These are phyloP conservation scores for Zelostemma sp. DNA, from an alignment of 1,140 invertebrate species.

Conservation along the genomic window DNA sequence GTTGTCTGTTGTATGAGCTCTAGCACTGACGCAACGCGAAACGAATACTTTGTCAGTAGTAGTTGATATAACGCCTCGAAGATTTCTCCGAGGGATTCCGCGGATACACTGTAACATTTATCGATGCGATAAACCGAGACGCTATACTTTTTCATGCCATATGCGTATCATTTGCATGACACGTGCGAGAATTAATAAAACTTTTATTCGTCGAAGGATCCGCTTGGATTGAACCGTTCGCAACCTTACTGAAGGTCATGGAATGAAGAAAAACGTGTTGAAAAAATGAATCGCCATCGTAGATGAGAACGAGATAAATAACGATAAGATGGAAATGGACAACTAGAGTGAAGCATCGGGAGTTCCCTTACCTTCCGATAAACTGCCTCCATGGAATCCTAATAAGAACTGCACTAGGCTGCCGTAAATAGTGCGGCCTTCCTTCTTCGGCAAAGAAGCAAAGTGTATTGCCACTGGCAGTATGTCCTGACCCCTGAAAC, in stretches of 20 bases:
- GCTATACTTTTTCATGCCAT: constrained; percentile 43
- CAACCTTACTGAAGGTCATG: constrained; percentile 18
- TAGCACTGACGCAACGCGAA: constrained; percentile 56
- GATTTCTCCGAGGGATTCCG: constrained; percentile 53
- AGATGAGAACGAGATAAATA: constrained; percentile 12
- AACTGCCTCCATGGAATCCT: constrained; percentile 51
- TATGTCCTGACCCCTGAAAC: constrained; percentile 50
- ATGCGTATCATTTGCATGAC: constrained; percentile 43
- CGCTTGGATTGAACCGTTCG: constrained; percentile 9
- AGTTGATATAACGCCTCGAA: constrained; percentile 48
- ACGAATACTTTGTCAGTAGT: constrained; percentile 60
- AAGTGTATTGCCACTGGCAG: constrained; percentile 60
- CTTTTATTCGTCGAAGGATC: constrained; percentile 23
- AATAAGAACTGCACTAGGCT: constrained; percentile 56
- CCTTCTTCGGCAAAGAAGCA: constrained; percentile 54
- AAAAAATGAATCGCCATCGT: constrained; percentile 22
- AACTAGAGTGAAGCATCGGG: constrained; percentile 21
- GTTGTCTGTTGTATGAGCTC: too few relatives aligned
- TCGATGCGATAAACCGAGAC: constrained; percentile 46
- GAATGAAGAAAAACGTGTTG: too few relatives aligned
- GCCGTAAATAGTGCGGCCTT: constrained; percentile 56
- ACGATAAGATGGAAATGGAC: constrained; percentile 30
- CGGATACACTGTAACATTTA: constrained; percentile 38
- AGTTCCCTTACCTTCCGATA: constrained; percentile 33
- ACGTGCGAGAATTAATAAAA: constrained; percentile 45